These are phyloP conservation scores for Etheostoma spectabile DNA, from an alignment of 2,113 vertebrate genomes.

Conservation along the genomic window DNA sequence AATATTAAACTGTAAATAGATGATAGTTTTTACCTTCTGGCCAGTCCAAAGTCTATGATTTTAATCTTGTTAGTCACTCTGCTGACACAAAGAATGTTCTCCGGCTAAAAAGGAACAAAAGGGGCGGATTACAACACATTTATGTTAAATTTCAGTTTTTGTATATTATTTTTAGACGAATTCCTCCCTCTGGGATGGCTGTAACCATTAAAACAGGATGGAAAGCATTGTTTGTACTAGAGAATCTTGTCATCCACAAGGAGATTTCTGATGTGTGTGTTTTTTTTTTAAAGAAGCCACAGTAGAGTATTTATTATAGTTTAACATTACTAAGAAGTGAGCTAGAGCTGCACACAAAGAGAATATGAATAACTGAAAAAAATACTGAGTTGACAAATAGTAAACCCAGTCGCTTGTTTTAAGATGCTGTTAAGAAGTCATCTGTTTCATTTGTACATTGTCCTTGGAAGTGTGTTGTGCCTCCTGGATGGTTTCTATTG, in stretches of 20 bases:
- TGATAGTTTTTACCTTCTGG: constrained; percentile 89
- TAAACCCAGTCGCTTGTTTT: neutral
- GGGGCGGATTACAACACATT: neutral
- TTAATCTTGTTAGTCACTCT: constrained; percentile 95
- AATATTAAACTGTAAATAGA: neutral
- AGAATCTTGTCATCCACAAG: too few relatives aligned
- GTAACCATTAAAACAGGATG: neutral
- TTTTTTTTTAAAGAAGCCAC: too few relatives aligned
- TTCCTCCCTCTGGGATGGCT: neutral
- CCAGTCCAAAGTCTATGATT: constrained; percentile 98
- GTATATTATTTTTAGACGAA: neutral
- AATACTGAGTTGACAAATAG: neutral
- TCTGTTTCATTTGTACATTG: too few relatives aligned
- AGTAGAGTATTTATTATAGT: too few relatives aligned
- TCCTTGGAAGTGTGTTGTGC: too few relatives aligned
- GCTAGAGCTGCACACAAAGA: neutral
- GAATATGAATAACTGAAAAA: neutral
- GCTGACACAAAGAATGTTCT: constrained; percentile 98
- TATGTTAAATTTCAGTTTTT: neutral
- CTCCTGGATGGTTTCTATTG: too few relatives aligned
- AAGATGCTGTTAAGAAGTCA: too few relatives aligned
- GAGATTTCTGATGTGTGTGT: too few relatives aligned
- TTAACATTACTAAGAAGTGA: neutral
- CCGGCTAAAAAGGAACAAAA: constrained; percentile 86
- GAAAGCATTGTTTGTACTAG: neutral